Percentiles rank a stretch among this genome's conserved stretches.
These are phyloP conservation scores for Catocala sponsa DNA, from an alignment of 2,888 invertebrate species.

Conservation along the genomic window DNA sequence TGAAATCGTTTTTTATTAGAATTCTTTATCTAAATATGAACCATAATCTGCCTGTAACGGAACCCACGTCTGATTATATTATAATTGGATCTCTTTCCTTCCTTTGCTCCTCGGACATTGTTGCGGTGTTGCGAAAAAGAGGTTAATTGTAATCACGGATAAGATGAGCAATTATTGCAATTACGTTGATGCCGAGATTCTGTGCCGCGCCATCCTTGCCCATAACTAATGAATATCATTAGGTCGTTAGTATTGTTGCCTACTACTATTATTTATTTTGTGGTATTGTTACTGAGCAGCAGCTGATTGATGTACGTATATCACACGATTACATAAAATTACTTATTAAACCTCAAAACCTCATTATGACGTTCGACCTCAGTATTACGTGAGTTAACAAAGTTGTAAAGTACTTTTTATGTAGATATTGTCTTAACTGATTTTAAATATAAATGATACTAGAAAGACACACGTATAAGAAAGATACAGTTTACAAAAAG, in stretches of 20 bases:
- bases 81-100: conserved; percentile 26
- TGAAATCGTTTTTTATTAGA: conserved; percentile 17
- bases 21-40: conserved; percentile 18
- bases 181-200: conserved; percentile 44
- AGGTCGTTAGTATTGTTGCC: conserved; percentile 15
- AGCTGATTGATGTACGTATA: conserved; percentile 11
- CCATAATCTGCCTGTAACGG: conserved; percentile 15
- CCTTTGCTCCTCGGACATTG: conserved; percentile 12
- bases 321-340: conserved; percentile 2
- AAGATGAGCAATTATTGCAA: conserved; percentile 47
- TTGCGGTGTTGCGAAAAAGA: conserved; percentile 34
- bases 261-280: conserved; percentile 1
- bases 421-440: too few species aligned
- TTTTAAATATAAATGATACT: too few species aligned
- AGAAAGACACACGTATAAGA: too few species aligned
- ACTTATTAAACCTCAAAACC: too few species aligned
- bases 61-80: conserved; percentile 16
- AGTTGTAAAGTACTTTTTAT: too few species aligned
- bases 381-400: too few species aligned
- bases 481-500: too few species aligned
- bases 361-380: too few species aligned
- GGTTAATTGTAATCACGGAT: conserved; percentile 35
- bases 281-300: conserved; percentile 32
- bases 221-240: conserved; percentile 48
- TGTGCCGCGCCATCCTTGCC: conserved; percentile 49